These are phyloP conservation scores for Ctenoplectra terminalis DNA, from an alignment of 1,140 invertebrate species.

Conservation along the genomic window DNA sequence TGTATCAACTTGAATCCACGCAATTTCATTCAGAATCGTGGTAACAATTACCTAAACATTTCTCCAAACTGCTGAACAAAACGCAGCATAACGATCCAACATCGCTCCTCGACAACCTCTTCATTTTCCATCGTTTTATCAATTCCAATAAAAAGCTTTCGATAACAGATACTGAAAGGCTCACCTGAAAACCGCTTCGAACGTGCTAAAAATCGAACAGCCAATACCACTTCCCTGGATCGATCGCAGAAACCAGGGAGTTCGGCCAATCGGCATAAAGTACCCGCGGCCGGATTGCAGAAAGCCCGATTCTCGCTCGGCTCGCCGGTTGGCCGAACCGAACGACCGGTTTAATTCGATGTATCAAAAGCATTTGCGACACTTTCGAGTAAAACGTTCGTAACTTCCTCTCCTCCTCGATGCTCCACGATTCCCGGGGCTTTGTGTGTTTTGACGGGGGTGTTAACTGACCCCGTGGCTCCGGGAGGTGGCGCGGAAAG, in stretches of 20 bases:
- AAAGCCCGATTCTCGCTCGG: not conserved
- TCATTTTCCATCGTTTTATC: no score
- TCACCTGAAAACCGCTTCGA: not conserved
- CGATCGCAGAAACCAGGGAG: not conserved
- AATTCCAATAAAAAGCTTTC: not conserved
- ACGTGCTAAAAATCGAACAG: not conserved
- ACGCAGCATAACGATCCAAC: no score
- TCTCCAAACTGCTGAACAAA: no score
- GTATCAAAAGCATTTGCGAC: not conserved
- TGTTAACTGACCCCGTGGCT: slow-evolving; percentile 73
- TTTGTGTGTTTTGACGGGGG: slow-evolving; percentile 74
- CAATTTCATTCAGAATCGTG: no score
- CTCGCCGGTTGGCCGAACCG: not conserved
- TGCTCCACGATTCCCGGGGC: slow-evolving; percentile 24
- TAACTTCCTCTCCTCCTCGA: not conserved
- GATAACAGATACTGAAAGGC: no score
- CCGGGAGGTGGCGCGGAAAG: slow-evolving; percentile 54
- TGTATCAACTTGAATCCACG: no score
- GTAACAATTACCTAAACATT: no score
- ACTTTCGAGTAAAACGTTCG: not conserved
- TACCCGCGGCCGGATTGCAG: not conserved
- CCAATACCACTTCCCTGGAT: not conserved
- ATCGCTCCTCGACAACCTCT: no score
- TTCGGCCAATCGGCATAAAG: not conserved
- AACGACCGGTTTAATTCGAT: slow-evolving; percentile 4